These are phyloP conservation scores for Plutomurus gul DNA, from an alignment of 1,140 invertebrate species.

Conservation along the genomic window DNA sequence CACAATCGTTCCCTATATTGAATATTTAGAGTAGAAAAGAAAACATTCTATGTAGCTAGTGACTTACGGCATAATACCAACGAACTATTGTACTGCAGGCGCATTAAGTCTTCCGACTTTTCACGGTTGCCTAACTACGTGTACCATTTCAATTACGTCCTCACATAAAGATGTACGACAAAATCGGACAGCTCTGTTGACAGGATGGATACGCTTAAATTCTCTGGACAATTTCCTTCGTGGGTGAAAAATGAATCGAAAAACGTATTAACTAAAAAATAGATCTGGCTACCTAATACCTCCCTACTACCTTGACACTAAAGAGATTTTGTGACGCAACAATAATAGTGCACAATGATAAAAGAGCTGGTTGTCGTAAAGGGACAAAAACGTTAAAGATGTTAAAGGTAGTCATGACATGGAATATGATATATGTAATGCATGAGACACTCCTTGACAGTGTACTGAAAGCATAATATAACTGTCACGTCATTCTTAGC, in stretches of 20 bases:
- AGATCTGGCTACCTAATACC: too few relatives aligned
- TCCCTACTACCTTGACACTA: too few relatives aligned
- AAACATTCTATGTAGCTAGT: neutral
- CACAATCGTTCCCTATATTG: neutral
- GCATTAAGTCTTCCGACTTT: neutral
- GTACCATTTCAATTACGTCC: too few relatives aligned
- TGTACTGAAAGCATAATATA: neutral
- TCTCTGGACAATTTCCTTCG: too few relatives aligned
- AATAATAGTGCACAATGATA: too few relatives aligned
- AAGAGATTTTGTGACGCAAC: too few relatives aligned
- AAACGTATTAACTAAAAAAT: too few relatives aligned
- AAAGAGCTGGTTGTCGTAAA: too few relatives aligned
- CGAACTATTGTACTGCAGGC: neutral
- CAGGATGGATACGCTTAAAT: too few relatives aligned
- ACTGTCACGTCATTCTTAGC: constrained; percentile 1
- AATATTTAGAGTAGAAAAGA: neutral
- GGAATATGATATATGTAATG: neutral
- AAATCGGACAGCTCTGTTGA: neutral
- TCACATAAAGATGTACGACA: neutral
- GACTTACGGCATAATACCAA: neutral
- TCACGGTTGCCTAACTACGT: too few relatives aligned
- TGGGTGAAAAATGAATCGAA: too few relatives aligned
- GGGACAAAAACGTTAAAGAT: too few relatives aligned
- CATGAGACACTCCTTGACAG: neutral
- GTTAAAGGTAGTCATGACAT: neutral